phyloP scores from a whole-genome alignment of 2,797 vertebrate genomes.

The Pseudochirops corinnae region DNA sequence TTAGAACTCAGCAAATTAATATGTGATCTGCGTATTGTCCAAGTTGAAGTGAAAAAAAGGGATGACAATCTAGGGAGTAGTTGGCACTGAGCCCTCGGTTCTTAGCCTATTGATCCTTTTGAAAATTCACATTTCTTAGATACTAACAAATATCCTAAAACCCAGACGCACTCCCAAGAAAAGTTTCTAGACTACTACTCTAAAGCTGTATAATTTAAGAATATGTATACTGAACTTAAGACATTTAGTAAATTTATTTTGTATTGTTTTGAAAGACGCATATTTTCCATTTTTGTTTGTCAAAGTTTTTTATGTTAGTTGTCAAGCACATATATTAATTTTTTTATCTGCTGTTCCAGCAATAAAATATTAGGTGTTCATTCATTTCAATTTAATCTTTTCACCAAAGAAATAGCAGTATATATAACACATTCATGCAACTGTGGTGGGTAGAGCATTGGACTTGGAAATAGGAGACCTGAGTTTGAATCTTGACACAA shows the following conservation, averaged over 20 bases:
- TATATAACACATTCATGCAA: neutral
- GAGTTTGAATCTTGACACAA: neutral
- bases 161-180: neutral
- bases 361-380: neutral
- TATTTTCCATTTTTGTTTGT: neutral
- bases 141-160: neutral
- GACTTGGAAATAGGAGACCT: neutral
- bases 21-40: neutral
- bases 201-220: constrained; percentile 14
- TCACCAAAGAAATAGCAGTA: neutral
- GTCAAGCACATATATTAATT: neutral
- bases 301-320: neutral
- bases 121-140: constrained; percentile 24
- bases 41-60: neutral
- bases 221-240: neutral
- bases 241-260: neutral
- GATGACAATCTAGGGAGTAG: neutral
- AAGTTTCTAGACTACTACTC: neutral
- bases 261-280: neutral
- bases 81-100: neutral
- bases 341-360: neutral
- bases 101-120: neutral
- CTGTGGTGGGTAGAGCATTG: neutral
- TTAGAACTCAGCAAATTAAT: neutral
- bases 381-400: neutral